A percentile compares a stretch with the other conserved stretches of the same genome.
These are phyloP conservation scores for Baronia brevicornis DNA, from an alignment of 2,888 invertebrate species.

Conservation along the genomic window DNA sequence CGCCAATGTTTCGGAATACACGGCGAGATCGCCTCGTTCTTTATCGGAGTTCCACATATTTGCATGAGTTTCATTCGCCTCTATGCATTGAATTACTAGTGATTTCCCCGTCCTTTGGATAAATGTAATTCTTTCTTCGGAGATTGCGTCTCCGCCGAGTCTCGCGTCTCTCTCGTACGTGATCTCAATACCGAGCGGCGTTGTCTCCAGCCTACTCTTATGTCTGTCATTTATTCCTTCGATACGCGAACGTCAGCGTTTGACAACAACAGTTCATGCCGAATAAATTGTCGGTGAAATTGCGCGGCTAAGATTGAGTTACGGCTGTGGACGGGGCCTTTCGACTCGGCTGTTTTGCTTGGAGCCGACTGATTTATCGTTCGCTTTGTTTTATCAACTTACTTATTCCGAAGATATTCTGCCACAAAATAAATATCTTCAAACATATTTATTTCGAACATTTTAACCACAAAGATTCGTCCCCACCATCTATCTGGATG, in stretches of 20 bases:
- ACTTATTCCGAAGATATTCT: constrained; percentile 28
- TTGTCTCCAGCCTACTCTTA: constrained; percentile 58
- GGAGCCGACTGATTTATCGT: constrained; percentile 54
- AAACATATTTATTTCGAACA: constrained; percentile 8
- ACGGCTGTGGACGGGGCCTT: constrained; percentile 55
- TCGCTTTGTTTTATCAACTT: constrained; percentile 45
- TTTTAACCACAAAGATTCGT: too few relatives aligned
- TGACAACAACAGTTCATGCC: constrained; percentile 70
- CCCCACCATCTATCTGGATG: too few relatives aligned
- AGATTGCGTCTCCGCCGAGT: constrained; percentile 62
- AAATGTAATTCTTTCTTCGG: constrained; percentile 69
- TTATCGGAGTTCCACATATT: constrained; percentile 18
- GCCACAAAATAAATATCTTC: constrained; percentile 23
- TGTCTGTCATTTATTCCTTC: constrained; percentile 68
- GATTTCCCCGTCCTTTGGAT: constrained; percentile 63
- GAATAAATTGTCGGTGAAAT: constrained; percentile 68
- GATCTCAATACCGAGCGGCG: constrained; percentile 59
- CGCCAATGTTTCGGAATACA: too few relatives aligned
- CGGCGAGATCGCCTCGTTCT: neutral
- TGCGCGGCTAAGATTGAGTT: constrained; percentile 60
- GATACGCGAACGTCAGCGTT: constrained; percentile 67
- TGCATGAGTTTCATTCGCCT: constrained; percentile 43
- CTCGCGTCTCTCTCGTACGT: constrained; percentile 50
- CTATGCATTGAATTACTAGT: constrained; percentile 65
- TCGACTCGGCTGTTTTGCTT: constrained; percentile 46